Evolutionary conservation across 2,888 invertebrate species (phyloP).

Genomic region (Synergus japonicus): DNA sequence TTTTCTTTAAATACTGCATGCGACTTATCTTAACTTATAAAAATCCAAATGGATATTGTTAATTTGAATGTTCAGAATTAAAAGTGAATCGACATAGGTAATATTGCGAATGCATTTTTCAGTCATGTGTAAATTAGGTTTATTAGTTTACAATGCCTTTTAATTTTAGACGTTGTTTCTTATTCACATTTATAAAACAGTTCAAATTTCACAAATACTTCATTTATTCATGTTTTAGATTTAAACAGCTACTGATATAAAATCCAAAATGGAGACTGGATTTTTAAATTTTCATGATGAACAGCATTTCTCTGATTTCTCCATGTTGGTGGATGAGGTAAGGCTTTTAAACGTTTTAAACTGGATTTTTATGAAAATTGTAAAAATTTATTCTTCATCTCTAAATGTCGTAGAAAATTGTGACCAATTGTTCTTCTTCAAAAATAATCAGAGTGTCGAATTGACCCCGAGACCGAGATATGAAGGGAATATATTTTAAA

Average conservation of each 20-base stretch:
- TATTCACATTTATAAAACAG: neutral
- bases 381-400: neutral
- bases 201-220: neutral
- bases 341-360: neutral
- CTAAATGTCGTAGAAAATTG: neutral
- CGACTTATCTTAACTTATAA: neutral
- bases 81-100: neutral
- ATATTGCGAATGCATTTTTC: neutral
- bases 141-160: too few relatives aligned
- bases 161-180: too few relatives aligned
- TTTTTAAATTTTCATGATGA: slow-evolving; percentile 26
- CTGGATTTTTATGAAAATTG: neutral
- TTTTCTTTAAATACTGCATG: neutral
- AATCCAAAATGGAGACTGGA: slow-evolving; percentile 18
- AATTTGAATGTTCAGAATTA: neutral
- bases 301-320: slow-evolving; percentile 10
- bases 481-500: too few relatives aligned
- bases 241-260: neutral
- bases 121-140: too few relatives aligned
- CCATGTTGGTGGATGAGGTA: slow-evolving; percentile 22
- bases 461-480: neutral
- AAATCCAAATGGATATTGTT: neutral
- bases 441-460: too few relatives aligned
- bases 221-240: slow-evolving; percentile 13
- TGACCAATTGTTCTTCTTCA: too few relatives aligned